Base-by-base conservation (phyloP, 1,140 invertebrate genomes). In the Tetramorium alpestre region DNA sequence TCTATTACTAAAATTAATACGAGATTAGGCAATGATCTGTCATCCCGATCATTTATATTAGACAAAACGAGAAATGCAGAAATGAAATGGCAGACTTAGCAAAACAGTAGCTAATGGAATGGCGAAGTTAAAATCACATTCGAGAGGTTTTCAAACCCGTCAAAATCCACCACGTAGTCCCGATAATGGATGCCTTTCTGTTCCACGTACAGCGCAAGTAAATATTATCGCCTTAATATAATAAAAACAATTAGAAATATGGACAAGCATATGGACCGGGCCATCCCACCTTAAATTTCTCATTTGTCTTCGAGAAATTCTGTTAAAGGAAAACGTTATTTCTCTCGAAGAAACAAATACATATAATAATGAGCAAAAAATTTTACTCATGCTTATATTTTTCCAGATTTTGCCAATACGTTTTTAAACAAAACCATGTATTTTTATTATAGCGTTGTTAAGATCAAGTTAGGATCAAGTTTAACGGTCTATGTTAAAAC, bases 51-150 rank as follows among this genome's bases (percentile, higher is more conserved):
- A 47, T 77, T 77, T 47, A n/a, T 77, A 75, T 75, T 33, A 77
- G 7, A 13, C 33, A n/a, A 44, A 72, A 22, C 3, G 7, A 41
- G n/a, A 65, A 18, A 25, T 22, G 77, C 8, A 41, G 33, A 54
- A 81, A 38, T 54, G 47, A 54, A 54, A 41, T 22, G 44, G 5
- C n/a, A 6, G 73, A 60, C 58, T 41, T 77, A n/a, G 33, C 70
- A 85, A 85, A 85, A 85, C 56, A 54, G 56, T 77, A 6, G 72
- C 77, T 81, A 81, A 81, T 81, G 77, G 77, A 81, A 81, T 67
- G 77, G 64, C 1, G 4, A 54, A 18, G 64, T 22, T 81, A 81
- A 81, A 81, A 81, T 81, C 77, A 81, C 77, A 81, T 70, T 70
- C 33, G 47, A 13, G 64, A 70, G 47, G n/a, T 54, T 81, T 44